These are phyloP conservation scores for Achatina immaculata DNA, from an alignment of 1,140 invertebrate species.

Conservation along the genomic window DNA sequence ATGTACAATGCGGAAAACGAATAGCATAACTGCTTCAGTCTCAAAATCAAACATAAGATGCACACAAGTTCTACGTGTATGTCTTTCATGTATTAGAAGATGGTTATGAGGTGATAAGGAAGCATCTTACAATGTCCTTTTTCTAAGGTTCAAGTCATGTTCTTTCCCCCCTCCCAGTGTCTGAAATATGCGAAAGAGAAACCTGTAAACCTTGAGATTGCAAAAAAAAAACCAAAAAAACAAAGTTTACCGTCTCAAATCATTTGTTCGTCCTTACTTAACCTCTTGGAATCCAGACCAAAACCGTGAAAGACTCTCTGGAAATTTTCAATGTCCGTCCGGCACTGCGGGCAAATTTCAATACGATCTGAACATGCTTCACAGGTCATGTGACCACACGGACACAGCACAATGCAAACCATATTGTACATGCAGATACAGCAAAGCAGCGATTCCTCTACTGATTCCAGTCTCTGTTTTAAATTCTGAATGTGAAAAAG, in stretches of 20 bases:
- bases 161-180: neutral
- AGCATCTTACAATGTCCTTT: neutral
- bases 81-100: no score
- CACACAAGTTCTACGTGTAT: no score
- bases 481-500: slow-evolving; percentile 48
- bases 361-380: slow-evolving; percentile 84
- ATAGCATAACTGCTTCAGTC: no score
- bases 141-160: neutral
- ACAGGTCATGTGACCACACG: slow-evolving; percentile 89
- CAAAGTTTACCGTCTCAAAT: neutral
- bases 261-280: neutral
- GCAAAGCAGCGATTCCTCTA: slow-evolving; percentile 75
- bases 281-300: neutral
- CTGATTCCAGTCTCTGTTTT: slow-evolving; percentile 48
- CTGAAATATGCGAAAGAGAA: neutral
- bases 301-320: slow-evolving; percentile 50
- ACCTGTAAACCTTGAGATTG: neutral
- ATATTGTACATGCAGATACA: slow-evolving; percentile 93
- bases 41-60: no score
- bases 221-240: neutral
- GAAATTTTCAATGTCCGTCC: slow-evolving; percentile 70
- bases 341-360: slow-evolving; percentile 85
- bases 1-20: no score
- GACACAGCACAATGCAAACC: slow-evolving; percentile 88
- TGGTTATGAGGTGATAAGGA: neutral